Evolutionary conservation across 2,888 invertebrate genomes (phyloP).

Genomic region (Alsophila aescularia): DNA sequence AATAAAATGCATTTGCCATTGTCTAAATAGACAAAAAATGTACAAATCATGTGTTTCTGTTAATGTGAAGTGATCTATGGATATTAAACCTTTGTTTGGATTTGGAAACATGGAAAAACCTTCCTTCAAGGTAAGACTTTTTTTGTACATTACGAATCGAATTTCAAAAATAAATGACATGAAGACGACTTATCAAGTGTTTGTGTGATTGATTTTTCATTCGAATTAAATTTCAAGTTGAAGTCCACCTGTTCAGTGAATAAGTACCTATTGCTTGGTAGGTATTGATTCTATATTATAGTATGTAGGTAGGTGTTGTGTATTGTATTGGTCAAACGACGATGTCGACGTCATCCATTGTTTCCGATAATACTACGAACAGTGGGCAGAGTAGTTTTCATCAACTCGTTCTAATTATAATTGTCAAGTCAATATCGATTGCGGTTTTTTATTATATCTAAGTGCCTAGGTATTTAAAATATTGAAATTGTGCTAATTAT

Average conservation of each 20-base stretch:
- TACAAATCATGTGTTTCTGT: constrained; percentile 42
- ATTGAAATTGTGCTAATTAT: too few relatives aligned
- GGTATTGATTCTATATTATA: too few relatives aligned
- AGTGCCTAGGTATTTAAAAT: too few relatives aligned
- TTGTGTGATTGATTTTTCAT: background rate
- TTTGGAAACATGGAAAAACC: constrained; percentile 77
- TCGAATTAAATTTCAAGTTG: too few relatives aligned
- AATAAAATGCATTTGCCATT: constrained; percentile 64
- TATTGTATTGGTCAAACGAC: constrained; percentile 42
- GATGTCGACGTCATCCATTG: constrained; percentile 75
- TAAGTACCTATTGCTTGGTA: too few relatives aligned
- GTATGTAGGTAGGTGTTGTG: too few relatives aligned
- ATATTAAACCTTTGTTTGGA: constrained; percentile 58
- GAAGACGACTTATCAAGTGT: constrained; percentile 20
- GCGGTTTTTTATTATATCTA: too few relatives aligned
- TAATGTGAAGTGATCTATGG: constrained; percentile 51
- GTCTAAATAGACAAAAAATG: constrained; percentile 50
- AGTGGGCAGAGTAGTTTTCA: constrained; percentile 31
- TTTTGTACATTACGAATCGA: constrained; percentile 10
- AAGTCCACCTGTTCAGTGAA: too few relatives aligned
- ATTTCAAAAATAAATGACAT: constrained; percentile 5
- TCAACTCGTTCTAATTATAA: too few relatives aligned
- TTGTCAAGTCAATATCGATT: too few relatives aligned
- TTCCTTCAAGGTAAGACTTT: constrained; percentile 67
- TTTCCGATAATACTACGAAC: constrained; percentile 40